phyloP scores from a whole-genome alignment of 2,113 vertebrate species.

The Uropsilus gracilis region DNA sequence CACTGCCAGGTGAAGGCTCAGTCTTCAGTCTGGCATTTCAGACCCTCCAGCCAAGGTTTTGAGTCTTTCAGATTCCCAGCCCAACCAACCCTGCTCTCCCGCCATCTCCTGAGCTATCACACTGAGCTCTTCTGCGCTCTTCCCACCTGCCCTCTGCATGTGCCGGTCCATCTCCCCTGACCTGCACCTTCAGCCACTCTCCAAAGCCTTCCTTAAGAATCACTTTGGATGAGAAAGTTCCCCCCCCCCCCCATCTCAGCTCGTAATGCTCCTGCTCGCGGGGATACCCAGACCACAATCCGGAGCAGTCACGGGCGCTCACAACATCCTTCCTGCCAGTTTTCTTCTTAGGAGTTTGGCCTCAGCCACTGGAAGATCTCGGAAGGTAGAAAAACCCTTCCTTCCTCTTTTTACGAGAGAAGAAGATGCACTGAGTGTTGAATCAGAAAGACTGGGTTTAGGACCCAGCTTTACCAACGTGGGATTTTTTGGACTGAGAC shows the following conservation, averaged over 20 bases:
- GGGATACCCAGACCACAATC: neutral
- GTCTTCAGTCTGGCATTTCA: neutral
- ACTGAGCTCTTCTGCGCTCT: neutral
- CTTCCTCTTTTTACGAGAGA: neutral
- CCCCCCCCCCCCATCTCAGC: neutral
- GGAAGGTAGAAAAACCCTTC: neutral
- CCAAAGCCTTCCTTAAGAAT: constrained; percentile 17
- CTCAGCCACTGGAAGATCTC: neutral
- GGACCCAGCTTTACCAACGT: neutral
- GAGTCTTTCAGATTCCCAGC: neutral
- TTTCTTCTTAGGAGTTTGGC: constrained; percentile 31
- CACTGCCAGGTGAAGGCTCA: neutral
- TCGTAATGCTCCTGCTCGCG: neutral
- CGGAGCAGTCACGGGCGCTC: neutral
- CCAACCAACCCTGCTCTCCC: neutral
- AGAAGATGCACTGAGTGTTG: neutral
- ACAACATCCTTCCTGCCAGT: neutral
- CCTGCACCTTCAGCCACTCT: neutral
- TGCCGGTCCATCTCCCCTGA: neutral
- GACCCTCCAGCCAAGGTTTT: neutral
- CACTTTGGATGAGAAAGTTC: neutral
- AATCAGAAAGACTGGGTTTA: neutral
- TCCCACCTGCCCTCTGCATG: neutral
- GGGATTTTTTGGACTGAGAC: neutral
- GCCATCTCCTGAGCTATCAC: neutral